A percentile compares a stretch with the other conserved stretches of the same genome.
These are phyloP conservation scores for Ichneumoninae sp. DNA, from an alignment of 2,888 invertebrate species.

Conservation along the genomic window DNA sequence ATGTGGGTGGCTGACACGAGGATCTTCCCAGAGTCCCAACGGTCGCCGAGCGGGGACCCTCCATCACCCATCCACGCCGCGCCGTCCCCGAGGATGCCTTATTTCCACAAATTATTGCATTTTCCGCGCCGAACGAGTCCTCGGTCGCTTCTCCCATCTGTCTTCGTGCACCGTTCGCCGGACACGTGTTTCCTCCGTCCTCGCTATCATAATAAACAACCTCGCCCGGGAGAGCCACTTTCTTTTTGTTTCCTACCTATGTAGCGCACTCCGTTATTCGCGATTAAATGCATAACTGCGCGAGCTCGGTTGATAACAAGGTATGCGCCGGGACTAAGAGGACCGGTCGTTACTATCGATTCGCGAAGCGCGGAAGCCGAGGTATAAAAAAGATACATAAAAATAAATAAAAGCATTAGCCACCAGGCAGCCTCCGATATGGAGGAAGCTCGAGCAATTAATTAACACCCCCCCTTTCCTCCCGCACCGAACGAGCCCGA, in stretches of 20 bases:
- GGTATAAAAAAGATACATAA: background rate
- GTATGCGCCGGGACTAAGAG: constrained; percentile 3
- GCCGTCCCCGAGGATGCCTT: background rate
- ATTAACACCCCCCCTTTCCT: constrained; percentile 57
- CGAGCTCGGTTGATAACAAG: constrained; percentile 1
- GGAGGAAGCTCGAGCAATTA: constrained; percentile 48
- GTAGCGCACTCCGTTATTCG: constrained; percentile 3
- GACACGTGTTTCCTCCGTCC: constrained; percentile 6
- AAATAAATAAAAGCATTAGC: constrained; percentile 29
- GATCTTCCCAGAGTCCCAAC: constrained; percentile 56
- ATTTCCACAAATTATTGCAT: constrained; percentile 3
- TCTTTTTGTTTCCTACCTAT: background rate
- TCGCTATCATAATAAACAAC: background rate
- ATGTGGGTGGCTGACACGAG: constrained; percentile 79
- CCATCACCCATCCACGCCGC: background rate
- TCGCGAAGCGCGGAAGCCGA: constrained; percentile 29
- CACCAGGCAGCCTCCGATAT: constrained; percentile 36
- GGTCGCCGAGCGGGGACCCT: background rate
- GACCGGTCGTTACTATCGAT: constrained; percentile 15
- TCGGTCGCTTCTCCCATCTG: background rate
- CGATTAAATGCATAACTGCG: constrained; percentile 18
- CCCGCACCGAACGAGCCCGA: constrained; percentile 12
- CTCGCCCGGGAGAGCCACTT: background rate
- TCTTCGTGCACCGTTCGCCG: background rate
- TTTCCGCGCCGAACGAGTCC: constrained; percentile 3